Percentiles rank a stretch among this genome's conserved stretches.
Evolutionary conservation across 2,888 invertebrate species (phyloP).

Genomic region (Eilema griseolum): DNA sequence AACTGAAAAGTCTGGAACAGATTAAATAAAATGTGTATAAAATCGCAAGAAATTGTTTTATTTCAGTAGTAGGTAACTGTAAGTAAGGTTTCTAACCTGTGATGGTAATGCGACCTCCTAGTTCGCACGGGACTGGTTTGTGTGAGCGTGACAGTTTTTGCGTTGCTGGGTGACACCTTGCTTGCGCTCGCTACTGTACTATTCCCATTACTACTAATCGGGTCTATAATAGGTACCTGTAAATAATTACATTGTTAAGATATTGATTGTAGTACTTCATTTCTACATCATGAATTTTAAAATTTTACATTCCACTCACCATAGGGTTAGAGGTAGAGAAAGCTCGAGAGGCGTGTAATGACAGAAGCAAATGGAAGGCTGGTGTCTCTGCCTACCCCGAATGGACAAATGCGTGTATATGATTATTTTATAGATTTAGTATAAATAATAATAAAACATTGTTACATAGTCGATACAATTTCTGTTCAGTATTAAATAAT

Average conservation of each 20-base stretch:
- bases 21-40: neutral
- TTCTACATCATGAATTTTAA: neutral
- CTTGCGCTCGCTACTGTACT: constrained; percentile 76
- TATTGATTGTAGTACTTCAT: neutral
- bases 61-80: neutral
- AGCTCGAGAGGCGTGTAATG: constrained; percentile 1
- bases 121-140: constrained; percentile 84
- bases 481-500: neutral
- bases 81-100: constrained; percentile 66
- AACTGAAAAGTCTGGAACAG: neutral
- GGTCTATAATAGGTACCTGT: constrained; percentile 73
- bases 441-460: neutral
- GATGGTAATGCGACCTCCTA: constrained; percentile 82
- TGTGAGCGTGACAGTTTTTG: constrained; percentile 77
- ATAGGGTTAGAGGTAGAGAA: neutral
- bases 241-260: neutral
- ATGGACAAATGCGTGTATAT: neutral
- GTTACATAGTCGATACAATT: neutral
- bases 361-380: constrained; percentile 2
- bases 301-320: neutral
- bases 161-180: constrained; percentile 80
- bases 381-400: constrained; percentile 1
- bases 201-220: constrained; percentile 81
- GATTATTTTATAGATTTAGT: neutral
- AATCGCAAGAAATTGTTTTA: neutral